Evolutionary conservation across 2,113 vertebrate species (phyloP).

Genomic region (Setophaga kirtlandii): DNA sequence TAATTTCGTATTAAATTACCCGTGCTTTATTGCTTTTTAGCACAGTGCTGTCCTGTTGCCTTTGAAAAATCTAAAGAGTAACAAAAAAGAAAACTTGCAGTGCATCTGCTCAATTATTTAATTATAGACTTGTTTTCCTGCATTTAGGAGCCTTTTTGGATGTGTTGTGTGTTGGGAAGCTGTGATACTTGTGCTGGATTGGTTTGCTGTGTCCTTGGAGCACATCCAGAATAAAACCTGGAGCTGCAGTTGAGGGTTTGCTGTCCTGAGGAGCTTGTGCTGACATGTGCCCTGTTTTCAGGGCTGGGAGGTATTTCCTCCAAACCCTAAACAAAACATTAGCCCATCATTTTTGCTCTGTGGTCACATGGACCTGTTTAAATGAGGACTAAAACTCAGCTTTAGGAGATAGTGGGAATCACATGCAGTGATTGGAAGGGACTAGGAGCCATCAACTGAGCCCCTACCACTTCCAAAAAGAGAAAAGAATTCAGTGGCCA

Average conservation of each 20-base stretch:
- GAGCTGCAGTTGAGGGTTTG: not conserved
- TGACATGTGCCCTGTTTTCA: not conserved
- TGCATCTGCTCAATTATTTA: constrained; percentile 78
- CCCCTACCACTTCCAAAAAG: not conserved
- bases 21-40: constrained; percentile 91
- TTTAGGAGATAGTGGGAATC: not conserved
- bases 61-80: constrained; percentile 77
- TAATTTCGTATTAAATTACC: constrained; percentile 94
- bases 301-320: not conserved
- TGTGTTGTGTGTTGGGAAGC: constrained; percentile 38
- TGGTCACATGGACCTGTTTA: not conserved
- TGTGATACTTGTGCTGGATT: not conserved
- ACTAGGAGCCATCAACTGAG: not conserved
- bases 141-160: constrained; percentile 70
- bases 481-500: not conserved
- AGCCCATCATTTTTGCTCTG: not conserved
- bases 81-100: constrained; percentile 79
- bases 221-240: not conserved
- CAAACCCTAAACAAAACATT: not conserved
- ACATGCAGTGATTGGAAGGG: not conserved
- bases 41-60: constrained; percentile 77
- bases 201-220: not conserved
- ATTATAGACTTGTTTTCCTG: constrained; percentile 79
- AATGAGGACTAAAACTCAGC: not conserved
- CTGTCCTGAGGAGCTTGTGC: not conserved